Conservation (phyloP, 2,888 invertebrate species). For the Operophtera brumata region DNA sequence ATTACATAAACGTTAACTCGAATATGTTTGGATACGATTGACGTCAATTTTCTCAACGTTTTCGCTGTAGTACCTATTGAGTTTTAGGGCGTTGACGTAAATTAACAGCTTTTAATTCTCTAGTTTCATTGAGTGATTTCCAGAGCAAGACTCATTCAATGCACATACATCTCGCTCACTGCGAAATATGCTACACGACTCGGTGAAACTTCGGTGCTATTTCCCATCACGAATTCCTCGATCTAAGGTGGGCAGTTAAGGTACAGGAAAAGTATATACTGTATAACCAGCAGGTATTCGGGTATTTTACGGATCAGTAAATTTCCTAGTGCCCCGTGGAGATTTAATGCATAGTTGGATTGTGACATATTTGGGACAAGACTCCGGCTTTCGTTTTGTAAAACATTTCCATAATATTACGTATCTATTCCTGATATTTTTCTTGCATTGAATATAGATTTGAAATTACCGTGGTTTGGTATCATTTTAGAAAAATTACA, state of each 20-base stretch:
- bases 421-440: slow-evolving; percentile 6
- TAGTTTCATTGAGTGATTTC: too few species aligned
- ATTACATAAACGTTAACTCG: too few species aligned
- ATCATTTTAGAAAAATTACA: too few species aligned
- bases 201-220: too few species aligned
- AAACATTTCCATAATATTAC: slow-evolving; percentile 3
- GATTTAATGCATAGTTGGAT: slow-evolving; percentile 23
- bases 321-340: slow-evolving; percentile 15
- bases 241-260: background rate
- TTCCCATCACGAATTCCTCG: background rate
- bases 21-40: too few species aligned
- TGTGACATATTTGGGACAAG: slow-evolving; percentile 19
- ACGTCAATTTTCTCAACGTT: too few species aligned
- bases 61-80: too few species aligned
- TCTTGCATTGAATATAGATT: background rate
- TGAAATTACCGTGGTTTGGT: too few species aligned
- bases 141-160: background rate
- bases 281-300: slow-evolving; percentile 13
- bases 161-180: too few species aligned
- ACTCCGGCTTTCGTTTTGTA: slow-evolving; percentile 6
- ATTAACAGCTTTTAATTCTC: too few species aligned
- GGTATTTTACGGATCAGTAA: slow-evolving; percentile 18
- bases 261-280: slow-evolving; percentile 1
- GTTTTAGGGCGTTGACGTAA: too few species aligned
- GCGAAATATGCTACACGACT: too few species aligned